A percentile compares a stretch with the other conserved stretches of the same genome.
These are phyloP conservation scores for Himantopus leucocephalus DNA, from an alignment of 2,113 vertebrate species.

Conservation along the genomic window DNA sequence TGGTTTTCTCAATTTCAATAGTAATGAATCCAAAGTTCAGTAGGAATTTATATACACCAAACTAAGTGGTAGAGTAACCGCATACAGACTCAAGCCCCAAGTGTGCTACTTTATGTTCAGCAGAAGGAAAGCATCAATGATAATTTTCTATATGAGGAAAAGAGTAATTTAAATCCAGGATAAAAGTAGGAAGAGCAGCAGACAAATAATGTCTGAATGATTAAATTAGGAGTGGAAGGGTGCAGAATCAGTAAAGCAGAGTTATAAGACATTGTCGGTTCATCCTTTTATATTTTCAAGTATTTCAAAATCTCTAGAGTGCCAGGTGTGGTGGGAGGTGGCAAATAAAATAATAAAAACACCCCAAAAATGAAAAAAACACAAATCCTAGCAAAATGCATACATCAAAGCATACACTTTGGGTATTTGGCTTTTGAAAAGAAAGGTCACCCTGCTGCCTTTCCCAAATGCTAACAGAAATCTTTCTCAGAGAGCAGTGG, in stretches of 20 bases:
- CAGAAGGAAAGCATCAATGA: background rate
- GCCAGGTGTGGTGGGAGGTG: background rate
- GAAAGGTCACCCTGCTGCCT: constrained; percentile 25
- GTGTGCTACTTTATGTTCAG: background rate
- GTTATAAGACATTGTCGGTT: background rate
- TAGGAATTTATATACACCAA: background rate
- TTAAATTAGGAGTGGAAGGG: constrained; percentile 43
- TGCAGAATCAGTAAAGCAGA: background rate
- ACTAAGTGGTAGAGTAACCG: background rate
- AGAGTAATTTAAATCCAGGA: background rate
- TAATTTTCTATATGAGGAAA: background rate
- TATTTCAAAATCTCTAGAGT: constrained; percentile 36
- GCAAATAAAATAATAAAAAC: background rate
- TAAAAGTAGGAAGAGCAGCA: background rate
- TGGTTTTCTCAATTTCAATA: background rate
- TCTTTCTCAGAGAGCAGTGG: constrained; percentile 5
- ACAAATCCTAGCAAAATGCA: background rate
- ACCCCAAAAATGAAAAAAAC: background rate
- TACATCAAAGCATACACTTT: background rate
- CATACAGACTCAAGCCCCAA: background rate
- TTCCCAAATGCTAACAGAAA: constrained; percentile 45
- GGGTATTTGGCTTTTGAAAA: constrained; percentile 17
- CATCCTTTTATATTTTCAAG: constrained; percentile 17
- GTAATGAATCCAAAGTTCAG: background rate
- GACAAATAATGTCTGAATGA: constrained; percentile 23